Evolutionary conservation across 2,888 invertebrate species (phyloP).

Genomic region (Heliconius hortense): DNA sequence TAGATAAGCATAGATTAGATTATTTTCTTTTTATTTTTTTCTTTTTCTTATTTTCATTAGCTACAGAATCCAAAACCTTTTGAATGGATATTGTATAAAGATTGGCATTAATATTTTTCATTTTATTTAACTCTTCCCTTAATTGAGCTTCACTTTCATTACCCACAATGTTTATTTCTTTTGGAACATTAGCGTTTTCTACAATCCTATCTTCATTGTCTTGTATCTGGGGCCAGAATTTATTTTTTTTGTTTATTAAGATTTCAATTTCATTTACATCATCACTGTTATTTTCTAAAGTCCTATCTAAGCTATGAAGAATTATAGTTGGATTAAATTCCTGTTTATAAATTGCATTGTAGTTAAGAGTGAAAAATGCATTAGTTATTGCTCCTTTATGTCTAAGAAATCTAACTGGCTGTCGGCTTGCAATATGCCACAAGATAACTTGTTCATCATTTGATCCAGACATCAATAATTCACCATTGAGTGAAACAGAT

Average conservation of each 20-base stretch:
- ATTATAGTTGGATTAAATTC: constrained; percentile 81
- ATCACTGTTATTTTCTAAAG: constrained; percentile 79
- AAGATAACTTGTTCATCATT: constrained; percentile 87
- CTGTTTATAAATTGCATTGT: constrained; percentile 82
- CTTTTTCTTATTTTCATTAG: constrained; percentile 49
- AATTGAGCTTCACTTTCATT: constrained; percentile 61
- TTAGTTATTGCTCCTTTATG: constrained; percentile 90
- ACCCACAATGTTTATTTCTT: constrained; percentile 55
- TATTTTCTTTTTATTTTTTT: constrained; percentile 52
- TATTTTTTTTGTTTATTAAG: constrained; percentile 61
- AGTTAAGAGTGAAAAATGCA: constrained; percentile 84
- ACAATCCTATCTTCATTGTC: constrained; percentile 37
- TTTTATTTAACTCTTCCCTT: constrained; percentile 75
- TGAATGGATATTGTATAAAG: constrained; percentile 81
- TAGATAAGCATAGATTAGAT: constrained; percentile 8
- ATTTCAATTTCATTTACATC: constrained; percentile 72
- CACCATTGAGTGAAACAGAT: constrained; percentile 87
- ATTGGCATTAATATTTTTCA: constrained; percentile 82
- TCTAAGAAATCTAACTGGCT: constrained; percentile 85
- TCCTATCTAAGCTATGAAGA: constrained; percentile 84
- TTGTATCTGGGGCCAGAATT: constrained; percentile 65
- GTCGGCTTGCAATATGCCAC: constrained; percentile 91
- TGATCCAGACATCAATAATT: constrained; percentile 88
- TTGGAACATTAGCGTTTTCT: constrained; percentile 47
- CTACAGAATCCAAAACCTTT: constrained; percentile 63